These are phyloP conservation scores for Tympanoctomys barrerae DNA, from an alignment of 2,797 vertebrate genomes.

Conservation along the genomic window DNA sequence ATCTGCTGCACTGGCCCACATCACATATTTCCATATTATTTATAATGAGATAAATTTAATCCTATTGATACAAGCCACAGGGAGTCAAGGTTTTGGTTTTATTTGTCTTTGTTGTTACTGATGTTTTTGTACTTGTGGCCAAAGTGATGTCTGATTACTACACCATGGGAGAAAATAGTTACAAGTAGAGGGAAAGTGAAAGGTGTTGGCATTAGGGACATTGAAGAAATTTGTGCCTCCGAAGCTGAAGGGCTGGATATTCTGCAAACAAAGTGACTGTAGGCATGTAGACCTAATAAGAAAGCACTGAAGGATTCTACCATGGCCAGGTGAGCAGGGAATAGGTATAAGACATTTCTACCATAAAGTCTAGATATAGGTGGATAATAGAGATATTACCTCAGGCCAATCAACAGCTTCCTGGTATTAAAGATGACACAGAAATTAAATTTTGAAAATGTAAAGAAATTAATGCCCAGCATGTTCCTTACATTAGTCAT, in stretches of 20 bases:
- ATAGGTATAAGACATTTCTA: neutral
- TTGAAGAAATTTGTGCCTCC: neutral
- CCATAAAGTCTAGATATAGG: neutral
- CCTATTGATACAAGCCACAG: neutral
- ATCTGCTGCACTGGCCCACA: no score
- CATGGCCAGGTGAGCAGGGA: neutral
- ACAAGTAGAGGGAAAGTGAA: neutral
- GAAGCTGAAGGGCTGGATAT: neutral
- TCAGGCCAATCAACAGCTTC: neutral
- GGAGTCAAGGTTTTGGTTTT: neutral
- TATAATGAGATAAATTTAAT: neutral
- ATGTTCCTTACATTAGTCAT: neutral
- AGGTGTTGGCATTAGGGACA: neutral
- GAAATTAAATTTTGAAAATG: neutral
- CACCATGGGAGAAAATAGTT: neutral
- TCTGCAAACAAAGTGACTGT: constrained; percentile 3
- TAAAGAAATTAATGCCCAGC: neutral
- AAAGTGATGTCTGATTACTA: neutral
- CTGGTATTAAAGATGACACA: neutral
- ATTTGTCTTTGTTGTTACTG: neutral
- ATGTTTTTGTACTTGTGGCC: neutral
- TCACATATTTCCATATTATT: neutral
- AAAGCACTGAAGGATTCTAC: neutral
- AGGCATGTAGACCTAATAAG: neutral
- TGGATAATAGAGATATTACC: neutral